Evolutionary conservation across 23 tunicate species (phyloP), one percentile per base, ranked within the genome.

Genomic region (Oikopleura vanhoeffeni): DNA sequence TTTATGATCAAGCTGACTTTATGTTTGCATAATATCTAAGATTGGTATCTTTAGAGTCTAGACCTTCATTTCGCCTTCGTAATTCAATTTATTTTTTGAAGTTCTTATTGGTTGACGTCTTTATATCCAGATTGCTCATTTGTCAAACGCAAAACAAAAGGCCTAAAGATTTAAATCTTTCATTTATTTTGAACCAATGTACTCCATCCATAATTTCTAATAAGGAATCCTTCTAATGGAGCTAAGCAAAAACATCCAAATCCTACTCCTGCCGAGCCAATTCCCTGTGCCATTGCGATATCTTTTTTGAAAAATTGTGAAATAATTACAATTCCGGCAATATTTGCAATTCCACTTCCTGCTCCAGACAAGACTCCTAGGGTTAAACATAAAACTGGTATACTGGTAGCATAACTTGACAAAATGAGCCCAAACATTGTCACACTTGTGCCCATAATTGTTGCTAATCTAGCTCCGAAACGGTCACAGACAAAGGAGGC

Each of bases 351-450:
- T 32, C 79, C 79, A 71, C 79, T 71, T 33, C 79, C 79, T 2
- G 79, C 79, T 18, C 79, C 79, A 71, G 79, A 18, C 38, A 71
- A 2, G 2, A 71, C 79, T 24, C 79, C 79, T 2, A 71, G 79
- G 34, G 27, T 18, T 30, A 71, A 71, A 49, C 64, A 49, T 24
- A 49, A 24, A 13, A 49, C 18, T 49, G 64, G 64, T 13, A 71
- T 71, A 13, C 34, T 13, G 35, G 2, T 30, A 30, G 79, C 79
- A 71, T 18, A 71, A 13, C 79, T 71, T 32, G 79, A 18, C 79
- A 38, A 2, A 24, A 71, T 30, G 35, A 24, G 32, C 32, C 79
- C 79, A 30, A 30, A 3, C 2, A 71, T 30, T 28, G 79, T 13
- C 2, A 71, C 2, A 13, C 27, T 32, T 30, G 79, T 18, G 35